Evolutionary conservation across 2,888 invertebrate genomes (phyloP).

Genomic region (Patella ulyssiponensis): DNA sequence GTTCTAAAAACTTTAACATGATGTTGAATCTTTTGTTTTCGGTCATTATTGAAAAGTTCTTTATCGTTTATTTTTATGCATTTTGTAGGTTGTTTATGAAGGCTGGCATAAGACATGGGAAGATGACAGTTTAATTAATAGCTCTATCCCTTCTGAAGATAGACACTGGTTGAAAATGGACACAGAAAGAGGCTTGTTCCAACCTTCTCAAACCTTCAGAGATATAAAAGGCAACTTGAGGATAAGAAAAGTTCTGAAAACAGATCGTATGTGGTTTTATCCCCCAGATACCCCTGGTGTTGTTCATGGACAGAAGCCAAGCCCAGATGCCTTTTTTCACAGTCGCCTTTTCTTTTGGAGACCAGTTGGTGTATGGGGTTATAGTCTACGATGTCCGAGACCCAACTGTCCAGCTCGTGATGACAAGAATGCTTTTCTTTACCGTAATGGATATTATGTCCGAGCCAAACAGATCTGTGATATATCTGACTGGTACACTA

Average conservation of each 20-base stretch:
- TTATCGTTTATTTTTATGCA: neutral
- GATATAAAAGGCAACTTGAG: neutral
- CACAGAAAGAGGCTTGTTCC: slow-evolving; percentile 6
- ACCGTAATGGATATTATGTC: neutral
- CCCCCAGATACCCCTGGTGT: neutral
- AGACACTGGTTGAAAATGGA: slow-evolving; percentile 10
- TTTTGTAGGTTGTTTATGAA: slow-evolving; percentile 1
- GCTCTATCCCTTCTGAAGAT: neutral
- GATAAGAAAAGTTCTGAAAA: neutral
- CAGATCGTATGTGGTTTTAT: slow-evolving; percentile 13
- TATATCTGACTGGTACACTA: slow-evolving; percentile 15
- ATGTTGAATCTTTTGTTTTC: too few relatives aligned
- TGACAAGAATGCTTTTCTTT: neutral
- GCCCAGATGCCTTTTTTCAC: neutral
- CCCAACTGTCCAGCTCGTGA: neutral
- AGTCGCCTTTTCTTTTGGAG: slow-evolving; percentile 17
- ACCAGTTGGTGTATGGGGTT: slow-evolving; percentile 16
- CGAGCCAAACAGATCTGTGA: slow-evolving; percentile 14
- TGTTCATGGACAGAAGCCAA: neutral
- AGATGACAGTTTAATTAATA: neutral
- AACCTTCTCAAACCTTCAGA: neutral
- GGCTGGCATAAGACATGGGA: slow-evolving; percentile 2
- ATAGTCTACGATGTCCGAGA: slow-evolving; percentile 9
- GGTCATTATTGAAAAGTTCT: too few relatives aligned
- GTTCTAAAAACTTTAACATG: too few relatives aligned